Evolutionary conservation across 64 coral and sea anemone species (phyloP), one percentile per base, ranked within the genome.

Genomic region (Pocillopora damicornis): DNA sequence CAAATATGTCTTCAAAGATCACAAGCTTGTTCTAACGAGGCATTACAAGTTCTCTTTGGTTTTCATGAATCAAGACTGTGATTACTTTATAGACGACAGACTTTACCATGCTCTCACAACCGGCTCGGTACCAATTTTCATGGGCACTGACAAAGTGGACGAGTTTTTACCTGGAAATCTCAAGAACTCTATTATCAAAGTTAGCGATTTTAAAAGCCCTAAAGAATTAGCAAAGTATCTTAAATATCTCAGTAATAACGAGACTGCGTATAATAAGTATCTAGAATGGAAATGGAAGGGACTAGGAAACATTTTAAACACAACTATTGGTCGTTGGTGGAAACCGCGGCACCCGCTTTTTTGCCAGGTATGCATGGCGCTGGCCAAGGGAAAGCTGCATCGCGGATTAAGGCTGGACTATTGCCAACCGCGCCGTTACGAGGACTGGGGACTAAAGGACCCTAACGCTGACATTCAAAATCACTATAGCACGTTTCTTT

Each of bases 91-190:
- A n/a, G 96, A 98, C 60, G 96, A 98, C 63, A 88, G 90, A 63
- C 75, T 98, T 0, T 90, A 94, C 22, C 93, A 98, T 63, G 92
- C 96, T 1, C 75, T 98, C 11, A 98, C 89, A 6, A 91, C 96
- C 2, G 90, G 96, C 13, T 95, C 93, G 0, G 96, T 98, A 18
- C 96, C 96, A 0, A 83, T 98, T 0, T 98, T 87, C 64, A 92
- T 98, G 96, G 96, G 96, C 22, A 94, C 96, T 0, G 96, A 98
- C 25, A 98, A 98, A 95, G 87, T 98, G 56, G 96, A 98, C 20
- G 75, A 92, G 35, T 98, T 98, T 88, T 79, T 98, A 36, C 93
- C 93, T n/a, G 93, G 93, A 90, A 98, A 98, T 86, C 85, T 98
- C 15, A 89, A 88, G 51, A 83, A 82, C 80, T 79, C 96, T 22